Evolutionary conservation across 2,113 vertebrate species (phyloP).

Genomic region (Calcarius ornatus): DNA sequence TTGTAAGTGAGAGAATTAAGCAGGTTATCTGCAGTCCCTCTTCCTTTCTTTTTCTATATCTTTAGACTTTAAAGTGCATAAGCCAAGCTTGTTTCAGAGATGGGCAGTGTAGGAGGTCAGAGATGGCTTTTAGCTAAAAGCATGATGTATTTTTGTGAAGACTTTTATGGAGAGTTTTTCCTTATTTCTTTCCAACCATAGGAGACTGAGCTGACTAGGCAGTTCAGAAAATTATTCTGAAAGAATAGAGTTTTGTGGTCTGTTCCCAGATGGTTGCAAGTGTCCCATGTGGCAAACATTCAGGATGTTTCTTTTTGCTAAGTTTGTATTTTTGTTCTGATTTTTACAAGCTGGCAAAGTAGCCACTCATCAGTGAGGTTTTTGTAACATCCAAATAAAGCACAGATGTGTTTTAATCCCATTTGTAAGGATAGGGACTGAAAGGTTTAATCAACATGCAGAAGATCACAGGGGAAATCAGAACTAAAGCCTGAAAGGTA

Average conservation of each 20-base stretch:
- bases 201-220: neutral
- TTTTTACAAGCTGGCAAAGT: neutral
- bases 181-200: neutral
- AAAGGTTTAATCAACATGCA: neutral
- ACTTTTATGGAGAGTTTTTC: neutral
- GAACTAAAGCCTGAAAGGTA: neutral
- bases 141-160: neutral
- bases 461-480: neutral
- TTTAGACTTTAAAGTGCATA: neutral
- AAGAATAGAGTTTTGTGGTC: neutral
- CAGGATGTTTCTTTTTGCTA: neutral
- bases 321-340: neutral
- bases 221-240: neutral
- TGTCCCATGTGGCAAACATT: neutral
- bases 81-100: neutral
- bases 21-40: neutral
- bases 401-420: neutral
- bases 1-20: slow-evolving; percentile 16
- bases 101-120: neutral
- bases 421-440: neutral
- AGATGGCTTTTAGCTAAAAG: neutral
- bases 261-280: neutral
- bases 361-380: neutral
- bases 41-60: neutral
- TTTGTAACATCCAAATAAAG: neutral